Base-by-base conservation (phyloP, 2,113 vertebrate species). In the Eurystomus gularis region DNA sequence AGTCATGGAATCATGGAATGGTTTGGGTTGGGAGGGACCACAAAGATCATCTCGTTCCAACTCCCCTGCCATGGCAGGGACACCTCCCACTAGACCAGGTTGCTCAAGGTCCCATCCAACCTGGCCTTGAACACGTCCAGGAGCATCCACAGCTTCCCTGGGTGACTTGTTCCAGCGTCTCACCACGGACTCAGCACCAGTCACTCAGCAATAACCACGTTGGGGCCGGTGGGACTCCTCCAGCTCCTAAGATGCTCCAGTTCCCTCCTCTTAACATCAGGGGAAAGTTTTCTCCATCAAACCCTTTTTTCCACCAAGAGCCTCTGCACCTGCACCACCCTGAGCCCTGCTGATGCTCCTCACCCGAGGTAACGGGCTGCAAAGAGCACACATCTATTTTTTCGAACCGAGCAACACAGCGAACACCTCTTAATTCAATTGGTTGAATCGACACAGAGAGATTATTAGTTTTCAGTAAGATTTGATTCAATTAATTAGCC, bases 401-500 rank as follows among this genome's bases (percentile, higher is more conserved):
- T 39, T 72, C 5, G 31, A 79, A 37, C 52, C 3, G 3, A 72
- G 78, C 80, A 51, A 42, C 61, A 3, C 44, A 11, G 55, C 70
- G 5, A 92, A 95, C 72, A 91, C 97, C 91, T 94, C 92, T 66
- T 88, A 88, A 94, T 96, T 85, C 93, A 57, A 91, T 84, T 37
- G 95, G 57, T 69, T 81, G 84, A 54, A 70, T 78, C 5, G 46
- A 94, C 93, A 81, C 21, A 3, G 62, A 25, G 90, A 97, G 95
- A 97, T 97, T 92, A 97, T 97, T 93, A 62, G 87, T 97, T 97
- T 98, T 94, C 95, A 76, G 87, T 92, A 87, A 91, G 93, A 97
- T 97, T 96, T 96, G 89, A 97, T 97, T 96, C 97, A 96, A 97
- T 97, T 97, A 98, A 97, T 98, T 98, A 98, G 94, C 94, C 93